Evolutionary conservation across 1,140 invertebrate species (phyloP).

Genomic region (Leptopilina boulardi): DNA sequence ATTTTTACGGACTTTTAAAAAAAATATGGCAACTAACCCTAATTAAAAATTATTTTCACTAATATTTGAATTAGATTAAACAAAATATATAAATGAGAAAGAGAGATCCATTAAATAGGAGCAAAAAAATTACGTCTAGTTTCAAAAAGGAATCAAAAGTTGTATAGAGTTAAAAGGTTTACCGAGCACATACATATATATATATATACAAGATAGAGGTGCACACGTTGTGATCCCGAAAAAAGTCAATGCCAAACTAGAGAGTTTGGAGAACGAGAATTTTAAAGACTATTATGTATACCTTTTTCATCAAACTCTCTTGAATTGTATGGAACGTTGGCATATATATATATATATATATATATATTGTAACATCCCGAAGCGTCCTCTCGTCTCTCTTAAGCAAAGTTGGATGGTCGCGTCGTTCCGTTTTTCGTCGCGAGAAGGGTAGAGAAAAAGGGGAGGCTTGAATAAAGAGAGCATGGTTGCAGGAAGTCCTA

Average conservation of each 20-base stretch:
- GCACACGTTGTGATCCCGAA: neutral
- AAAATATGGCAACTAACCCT: no score
- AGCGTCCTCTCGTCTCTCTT: conserved; percentile 21
- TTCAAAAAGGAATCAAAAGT: no score
- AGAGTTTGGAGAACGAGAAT: neutral
- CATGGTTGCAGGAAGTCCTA: conserved; percentile 28
- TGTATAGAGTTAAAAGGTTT: neutral
- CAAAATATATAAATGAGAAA: no score
- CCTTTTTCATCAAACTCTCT: conserved; percentile 27
- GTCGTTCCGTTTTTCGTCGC: neutral
- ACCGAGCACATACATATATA: neutral
- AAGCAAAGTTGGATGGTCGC: conserved; percentile 19
- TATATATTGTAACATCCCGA: neutral
- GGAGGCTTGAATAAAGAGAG: conserved; percentile 2
- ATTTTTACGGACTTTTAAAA: no score
- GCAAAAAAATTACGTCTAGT: no score
- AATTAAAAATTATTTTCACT: no score
- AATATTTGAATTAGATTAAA: no score
- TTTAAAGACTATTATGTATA: conserved; percentile 21
- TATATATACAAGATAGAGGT: neutral
- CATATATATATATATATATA: no score
- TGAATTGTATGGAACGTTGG: conserved; percentile 25
- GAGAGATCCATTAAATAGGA: no score
- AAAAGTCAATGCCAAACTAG: neutral
- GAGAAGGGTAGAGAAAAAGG: neutral